Evolutionary conservation across 2,888 invertebrate species (phyloP), one percentile per base, ranked within the genome.

Genomic region (Catocala fraxini): DNA sequence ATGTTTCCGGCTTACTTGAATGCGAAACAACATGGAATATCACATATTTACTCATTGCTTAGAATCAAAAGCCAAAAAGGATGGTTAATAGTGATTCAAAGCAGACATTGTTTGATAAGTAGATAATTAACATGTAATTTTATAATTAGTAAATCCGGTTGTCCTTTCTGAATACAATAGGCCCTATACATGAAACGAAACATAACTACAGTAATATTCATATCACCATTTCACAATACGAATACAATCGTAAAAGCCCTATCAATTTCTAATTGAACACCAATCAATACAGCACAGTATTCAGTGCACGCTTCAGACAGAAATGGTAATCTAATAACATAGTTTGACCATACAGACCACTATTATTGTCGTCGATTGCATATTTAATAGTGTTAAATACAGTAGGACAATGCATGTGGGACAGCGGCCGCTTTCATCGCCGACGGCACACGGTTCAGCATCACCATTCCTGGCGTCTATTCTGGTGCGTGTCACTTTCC

Each of bases 341-440:
- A 74, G 75, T 80, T 77, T 74, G 75, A 71, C 82, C 77, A 81
- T 78, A 82, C 60, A 56, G 43, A 71, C 76, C 59, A 66, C 61
- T 52, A 75, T 75, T 77, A 78, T 68, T 70, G 68, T 59, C 59
- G 63, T 70, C 66, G 73, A 73, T 75, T 68, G 78, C 77, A 81
- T 81, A 82, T 77, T 70, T 70, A 76, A 65, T 76, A 42, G 33
- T 42, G 49, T 13, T 54, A 57, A 58, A 25, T 45, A 35, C 53
- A 15, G n/a, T 59, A 70, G 54, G 73, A 84, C 82, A 83, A 85
- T 80, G 77, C 82, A 84, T 82, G 75, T 79, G 78, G 84, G 80
- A 79, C 84, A 79, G 68, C 77, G 77, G 72, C 63, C 80, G 76
- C 84, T 85, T 85, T 85, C 85, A 77, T 81, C 73, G 77, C 75